Evolutionary conservation across 37 sponge, comb jelly and placozoan species (phyloP).

Genomic region (Geodia barretti): DNA sequence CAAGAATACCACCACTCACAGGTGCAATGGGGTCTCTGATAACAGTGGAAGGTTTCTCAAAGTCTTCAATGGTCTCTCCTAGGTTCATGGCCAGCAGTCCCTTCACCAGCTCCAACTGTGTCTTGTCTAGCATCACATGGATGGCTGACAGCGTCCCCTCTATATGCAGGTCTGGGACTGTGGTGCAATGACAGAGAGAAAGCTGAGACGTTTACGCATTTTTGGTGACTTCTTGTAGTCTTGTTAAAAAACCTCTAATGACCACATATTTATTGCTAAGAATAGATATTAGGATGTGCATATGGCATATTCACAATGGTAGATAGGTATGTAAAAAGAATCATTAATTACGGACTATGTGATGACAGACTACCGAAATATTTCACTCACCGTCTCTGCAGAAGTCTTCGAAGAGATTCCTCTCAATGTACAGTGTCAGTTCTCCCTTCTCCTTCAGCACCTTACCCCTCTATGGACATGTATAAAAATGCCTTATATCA

Average conservation of each 20-base stretch:
- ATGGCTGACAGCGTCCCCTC: conserved; percentile 71
- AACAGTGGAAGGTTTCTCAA: conserved; percentile 86
- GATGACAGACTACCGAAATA: no score
- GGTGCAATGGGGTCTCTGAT: conserved; percentile 82
- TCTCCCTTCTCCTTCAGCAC: conserved; percentile 84
- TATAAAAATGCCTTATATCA: no score
- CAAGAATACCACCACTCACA: conserved; percentile 23
- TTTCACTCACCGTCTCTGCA: conserved; percentile 74
- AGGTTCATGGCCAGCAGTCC: conserved; percentile 91
- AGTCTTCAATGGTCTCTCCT: conserved; percentile 88
- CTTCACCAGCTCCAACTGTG: conserved; percentile 86
- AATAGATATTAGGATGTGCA: no score
- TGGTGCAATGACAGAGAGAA: no score
- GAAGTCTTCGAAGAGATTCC: conserved; percentile 89
- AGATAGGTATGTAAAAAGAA: no score
- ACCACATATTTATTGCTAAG: no score
- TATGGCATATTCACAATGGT: background rate
- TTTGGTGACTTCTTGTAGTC: no score
- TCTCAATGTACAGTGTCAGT: conserved; percentile 76
- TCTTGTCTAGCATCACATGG: conserved; percentile 83
- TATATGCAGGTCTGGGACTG: conserved; percentile 83
- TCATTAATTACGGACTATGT: no score
- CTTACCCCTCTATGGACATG: conserved; percentile 66
- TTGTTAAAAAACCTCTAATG: no score
- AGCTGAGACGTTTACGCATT: no score